Base-by-base conservation (phyloP, 2,113 vertebrate genomes). In the Craseonycteris thonglongyai region DNA sequence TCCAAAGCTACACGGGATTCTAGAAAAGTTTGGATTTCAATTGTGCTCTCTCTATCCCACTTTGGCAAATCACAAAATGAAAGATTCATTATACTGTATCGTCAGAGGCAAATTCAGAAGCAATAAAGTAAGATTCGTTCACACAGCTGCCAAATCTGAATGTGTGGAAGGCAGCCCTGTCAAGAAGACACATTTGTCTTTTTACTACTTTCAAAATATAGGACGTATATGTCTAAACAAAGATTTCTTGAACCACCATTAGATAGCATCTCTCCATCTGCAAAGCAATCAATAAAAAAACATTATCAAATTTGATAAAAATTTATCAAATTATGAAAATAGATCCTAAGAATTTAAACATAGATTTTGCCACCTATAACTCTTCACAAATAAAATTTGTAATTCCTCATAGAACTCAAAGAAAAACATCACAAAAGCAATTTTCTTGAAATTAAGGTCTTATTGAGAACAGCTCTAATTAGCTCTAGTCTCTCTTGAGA, bases 251-350 rank as follows among this genome's bases (percentile, higher is more conserved):
- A 83, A 54, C 40, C n/a, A 65, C 89, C 89, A 80, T 88, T 94
- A 96, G 85, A 93, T 90, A 65, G 86, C 81, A 84, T 71, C 58
- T 59, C 63, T 90, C 65, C 51, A 81, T 88, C 71, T 93, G 80
- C 76, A 68, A 90, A 88, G 58, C 7, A 72, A 51, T 30, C 58
- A 26, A 79, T 19, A 72, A 85, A 75, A n/a, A n/a, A n/a, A n/a
- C n/a, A n/a, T n/a, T n/a, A n/a, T n/a, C n/a, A n/a, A n/a, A n/a
- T n/a, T n/a, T n/a, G n/a, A n/a, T n/a, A n/a, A n/a, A 14, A 76
- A 85, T 68, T 58, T 87, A 80, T 84, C 30, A 5, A 40, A 84
- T 74, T 74, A 90, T 65, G 26, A 94, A 80, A 86, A 88, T 22
- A 90, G 14, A 11, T 8, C 30, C 6, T 47, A 61, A 45, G 24